A percentile compares a stretch with the other conserved stretches of the same genome.
Evolutionary conservation across 1,140 invertebrate species (phyloP).

Genomic region (Bilobella aurantiaca): DNA sequence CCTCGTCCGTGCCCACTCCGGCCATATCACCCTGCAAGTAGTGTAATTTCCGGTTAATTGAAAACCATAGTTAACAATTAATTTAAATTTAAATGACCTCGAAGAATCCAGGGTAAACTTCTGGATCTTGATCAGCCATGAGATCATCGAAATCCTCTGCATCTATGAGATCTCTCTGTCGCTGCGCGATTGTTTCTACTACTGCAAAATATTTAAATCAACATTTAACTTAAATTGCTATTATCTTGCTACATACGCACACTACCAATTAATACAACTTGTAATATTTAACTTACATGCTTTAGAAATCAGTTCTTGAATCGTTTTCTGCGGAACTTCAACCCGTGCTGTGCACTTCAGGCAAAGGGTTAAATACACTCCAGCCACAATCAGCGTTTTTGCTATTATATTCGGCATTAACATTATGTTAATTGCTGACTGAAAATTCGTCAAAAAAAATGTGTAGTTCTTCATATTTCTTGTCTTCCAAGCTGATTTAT

Average conservation of each 20-base stretch:
- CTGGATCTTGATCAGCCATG: conserved; percentile 48
- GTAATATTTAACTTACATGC: conserved; percentile 29
- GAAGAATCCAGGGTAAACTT: conserved; percentile 54
- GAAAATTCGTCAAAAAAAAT: too few species aligned
- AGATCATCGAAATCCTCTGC: conserved; percentile 21
- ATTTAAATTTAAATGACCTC: conserved; percentile 39
- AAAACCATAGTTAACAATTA: not conserved
- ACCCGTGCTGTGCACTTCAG: conserved; percentile 4
- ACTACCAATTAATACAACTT: not conserved
- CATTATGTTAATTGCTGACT: too few species aligned
- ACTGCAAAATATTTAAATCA: conserved; percentile 17
- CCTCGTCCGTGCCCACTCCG: conserved; percentile 39
- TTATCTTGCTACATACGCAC: too few species aligned
- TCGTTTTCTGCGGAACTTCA: conserved; percentile 19
- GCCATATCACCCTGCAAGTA: conserved; percentile 48
- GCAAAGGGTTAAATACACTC: too few species aligned
- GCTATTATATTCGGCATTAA: too few species aligned
- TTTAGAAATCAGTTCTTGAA: conserved; percentile 32
- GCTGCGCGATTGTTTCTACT: conserved; percentile 27
- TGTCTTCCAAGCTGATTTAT: too few species aligned
- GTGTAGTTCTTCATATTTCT: too few species aligned
- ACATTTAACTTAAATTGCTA: too few species aligned
- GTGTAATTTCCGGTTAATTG: not conserved
- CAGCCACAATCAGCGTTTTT: too few species aligned
- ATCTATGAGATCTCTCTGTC: conserved; percentile 29